Evolutionary conservation across 1,140 invertebrate genomes (phyloP).

Genomic region (Cotesia chilonis): DNA sequence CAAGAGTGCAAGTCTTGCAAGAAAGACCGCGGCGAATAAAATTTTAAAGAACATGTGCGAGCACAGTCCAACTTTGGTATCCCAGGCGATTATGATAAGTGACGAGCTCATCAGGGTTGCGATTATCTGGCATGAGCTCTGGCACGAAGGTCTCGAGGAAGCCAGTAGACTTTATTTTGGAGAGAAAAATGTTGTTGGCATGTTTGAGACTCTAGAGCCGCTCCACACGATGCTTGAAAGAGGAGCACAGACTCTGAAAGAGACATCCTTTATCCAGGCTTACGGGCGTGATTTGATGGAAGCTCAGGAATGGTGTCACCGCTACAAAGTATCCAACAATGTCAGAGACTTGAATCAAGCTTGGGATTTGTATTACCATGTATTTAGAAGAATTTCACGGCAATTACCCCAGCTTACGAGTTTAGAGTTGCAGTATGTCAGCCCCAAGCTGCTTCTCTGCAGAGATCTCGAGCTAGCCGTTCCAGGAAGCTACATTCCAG

Average conservation of each 20-base stretch:
- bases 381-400: slow-evolving; percentile 92
- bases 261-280: slow-evolving; percentile 95
- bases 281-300: slow-evolving; percentile 94
- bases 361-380: slow-evolving; percentile 99
- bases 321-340: slow-evolving; percentile 85
- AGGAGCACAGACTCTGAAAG: slow-evolving; percentile 94
- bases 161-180: slow-evolving; percentile 95
- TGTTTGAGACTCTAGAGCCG: slow-evolving; percentile 95
- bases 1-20: slow-evolving; percentile 86
- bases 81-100: slow-evolving; percentile 93
- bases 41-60: slow-evolving; percentile 96
- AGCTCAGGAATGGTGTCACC: slow-evolving; percentile 92
- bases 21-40: slow-evolving; percentile 92
- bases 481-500: slow-evolving; percentile 93
- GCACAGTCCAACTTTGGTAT: slow-evolving; percentile 89
- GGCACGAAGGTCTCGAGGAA: slow-evolving; percentile 98
- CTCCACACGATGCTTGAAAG: slow-evolving; percentile 93
- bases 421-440: slow-evolving; percentile 94
- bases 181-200: slow-evolving; percentile 91
- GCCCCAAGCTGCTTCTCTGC: slow-evolving; percentile 88
- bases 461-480: slow-evolving; percentile 94
- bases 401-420: slow-evolving; percentile 92
- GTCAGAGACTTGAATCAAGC: slow-evolving; percentile 94
- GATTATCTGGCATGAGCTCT: slow-evolving; percentile 99
- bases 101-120: slow-evolving; percentile 98